Evolutionary conservation across 2,888 invertebrate species (phyloP), one percentile per base, ranked within the genome.

Genomic region (Drosophila vallismaia): DNA sequence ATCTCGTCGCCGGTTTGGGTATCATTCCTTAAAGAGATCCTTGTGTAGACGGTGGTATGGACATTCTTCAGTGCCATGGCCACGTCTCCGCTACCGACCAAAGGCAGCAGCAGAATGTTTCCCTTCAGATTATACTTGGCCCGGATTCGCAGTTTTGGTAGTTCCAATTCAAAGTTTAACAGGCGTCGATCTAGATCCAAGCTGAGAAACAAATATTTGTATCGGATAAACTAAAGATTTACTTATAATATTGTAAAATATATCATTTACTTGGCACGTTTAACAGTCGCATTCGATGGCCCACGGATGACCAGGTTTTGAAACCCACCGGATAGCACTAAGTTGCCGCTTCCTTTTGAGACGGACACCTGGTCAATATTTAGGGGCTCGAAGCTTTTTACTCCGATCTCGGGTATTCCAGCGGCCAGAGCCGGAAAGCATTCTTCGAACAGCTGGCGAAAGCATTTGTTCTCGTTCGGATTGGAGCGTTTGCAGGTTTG

Each of bases 361-460:
- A 94, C 91, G 0, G 92, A 92, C 1, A 94, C 93, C 62, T 90
- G 91, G 71, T 93, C 92, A 31, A 94, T 92, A 74, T 91, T 89
- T 31, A 94, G 86, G 1, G 94, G 94, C 76, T 94, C 94, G 71
- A 94, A 94, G 54, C 92, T 92, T 42, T 92, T 92, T 0, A 94
- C 92, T 6, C 93, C 93, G 44, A 94, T 92, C 89, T 93, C 94
- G 0, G 94, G 93, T 72, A 94, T 93, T 90, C 94, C 94, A 74
- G 92, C 92, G 0, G 94, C 93, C 69, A 94, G 80, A 44, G 92
- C 91, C 0, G 94, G 94, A 87, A 94, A 94, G 88, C 94, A 93
- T 33, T 92, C 91, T 54, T 92, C 91, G 76, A 94, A 93, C 36
- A 93, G 88, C 56, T 92, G 90, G 24, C 91, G 91, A 53, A 94